phyloP scores from a whole-genome alignment of 2,888 invertebrate species.

The Blastobasis adustella region DNA sequence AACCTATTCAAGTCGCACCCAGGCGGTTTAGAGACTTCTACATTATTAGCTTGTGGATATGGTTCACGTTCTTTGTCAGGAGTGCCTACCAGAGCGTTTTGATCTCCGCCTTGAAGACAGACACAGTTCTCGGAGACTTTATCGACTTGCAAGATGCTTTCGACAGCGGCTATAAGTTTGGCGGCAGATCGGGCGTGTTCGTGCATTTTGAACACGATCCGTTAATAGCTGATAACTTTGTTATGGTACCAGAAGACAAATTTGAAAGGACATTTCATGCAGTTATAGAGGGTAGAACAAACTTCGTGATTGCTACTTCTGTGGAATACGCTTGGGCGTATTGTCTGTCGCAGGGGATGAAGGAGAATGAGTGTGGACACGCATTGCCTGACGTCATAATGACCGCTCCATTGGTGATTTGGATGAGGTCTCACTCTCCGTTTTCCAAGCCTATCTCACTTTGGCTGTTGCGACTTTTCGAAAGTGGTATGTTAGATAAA shows the following conservation, averaged over 20 bases:
- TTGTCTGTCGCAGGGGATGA: slow-evolving; percentile 39
- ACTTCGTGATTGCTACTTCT: slow-evolving; percentile 46
- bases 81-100: slow-evolving; percentile 55
- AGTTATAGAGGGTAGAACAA: slow-evolving; percentile 34
- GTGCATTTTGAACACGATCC: slow-evolving; percentile 48
- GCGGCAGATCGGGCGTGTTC: slow-evolving; percentile 43
- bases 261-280: slow-evolving; percentile 41
- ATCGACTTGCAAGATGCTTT: slow-evolving; percentile 38
- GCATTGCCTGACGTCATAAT: slow-evolving; percentile 48
- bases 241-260: slow-evolving; percentile 37
- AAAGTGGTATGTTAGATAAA: slow-evolving; percentile 42
- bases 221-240: slow-evolving; percentile 34
- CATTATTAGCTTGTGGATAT: slow-evolving; percentile 47
- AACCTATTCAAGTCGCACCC: slow-evolving; percentile 41
- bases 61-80: slow-evolving; percentile 53
- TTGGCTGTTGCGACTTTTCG: slow-evolving; percentile 48
- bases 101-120: slow-evolving; percentile 50
- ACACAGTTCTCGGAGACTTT: slow-evolving; percentile 39
- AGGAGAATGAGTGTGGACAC: slow-evolving; percentile 47
- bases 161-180: slow-evolving; percentile 39
- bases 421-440: slow-evolving; percentile 47
- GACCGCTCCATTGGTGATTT: slow-evolving; percentile 47
- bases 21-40: slow-evolving; percentile 52
- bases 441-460: slow-evolving; percentile 29
- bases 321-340: slow-evolving; percentile 48